Conservation (phyloP, 2,113 vertebrate species). For the Eira barbara region DNA sequence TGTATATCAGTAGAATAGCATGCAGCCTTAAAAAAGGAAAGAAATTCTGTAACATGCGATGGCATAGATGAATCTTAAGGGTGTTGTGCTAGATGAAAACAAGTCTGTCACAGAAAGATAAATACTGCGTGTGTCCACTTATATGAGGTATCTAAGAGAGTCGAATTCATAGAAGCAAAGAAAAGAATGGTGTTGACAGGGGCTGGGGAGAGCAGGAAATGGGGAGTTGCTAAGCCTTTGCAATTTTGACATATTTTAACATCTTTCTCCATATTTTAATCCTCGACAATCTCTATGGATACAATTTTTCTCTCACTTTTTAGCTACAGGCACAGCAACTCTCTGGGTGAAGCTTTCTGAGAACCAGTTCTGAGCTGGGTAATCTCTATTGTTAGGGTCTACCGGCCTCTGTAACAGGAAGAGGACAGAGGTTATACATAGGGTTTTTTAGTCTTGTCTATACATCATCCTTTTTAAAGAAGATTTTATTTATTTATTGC, state of each 20-base stretch:
- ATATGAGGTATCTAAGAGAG: background rate
- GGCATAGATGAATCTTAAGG: background rate
- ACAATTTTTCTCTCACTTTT: background rate
- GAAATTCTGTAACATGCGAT: background rate
- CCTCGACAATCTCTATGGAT: background rate
- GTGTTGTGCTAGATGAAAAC: background rate
- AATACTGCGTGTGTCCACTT: background rate
- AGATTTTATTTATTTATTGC: background rate
- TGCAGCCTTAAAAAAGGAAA: background rate
- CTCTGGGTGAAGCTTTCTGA: background rate
- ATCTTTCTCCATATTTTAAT: background rate
- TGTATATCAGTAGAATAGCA: background rate
- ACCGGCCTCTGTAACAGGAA: background rate
- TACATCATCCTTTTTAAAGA: background rate
- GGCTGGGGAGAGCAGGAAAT: background rate
- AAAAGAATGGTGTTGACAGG: background rate
- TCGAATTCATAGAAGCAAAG: background rate
- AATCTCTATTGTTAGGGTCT: background rate
- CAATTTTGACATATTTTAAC: background rate
- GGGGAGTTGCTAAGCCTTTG: background rate
- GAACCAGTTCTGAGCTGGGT: background rate
- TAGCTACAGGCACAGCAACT: background rate
- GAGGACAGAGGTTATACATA: background rate
- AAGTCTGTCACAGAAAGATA: background rate
- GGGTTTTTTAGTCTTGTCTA: background rate